phyloP scores from a whole-genome alignment of 2,797 vertebrate species.

The Rhabdomys pumilio region DNA sequence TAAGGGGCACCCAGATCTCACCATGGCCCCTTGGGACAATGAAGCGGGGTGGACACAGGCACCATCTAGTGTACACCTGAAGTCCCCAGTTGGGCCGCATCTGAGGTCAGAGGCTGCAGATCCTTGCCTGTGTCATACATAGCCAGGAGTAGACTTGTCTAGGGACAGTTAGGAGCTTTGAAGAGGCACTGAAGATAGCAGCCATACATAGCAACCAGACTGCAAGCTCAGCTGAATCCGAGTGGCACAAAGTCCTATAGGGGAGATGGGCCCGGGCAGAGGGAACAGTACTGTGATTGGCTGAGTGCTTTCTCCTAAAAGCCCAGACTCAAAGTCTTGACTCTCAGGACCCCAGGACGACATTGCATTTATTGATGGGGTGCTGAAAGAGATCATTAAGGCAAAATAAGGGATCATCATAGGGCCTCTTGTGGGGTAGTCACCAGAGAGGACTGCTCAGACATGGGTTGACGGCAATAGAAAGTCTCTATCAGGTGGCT shows the following conservation, averaged over 20 bases:
- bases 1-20: not conserved
- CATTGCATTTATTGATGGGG: not conserved
- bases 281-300: not conserved
- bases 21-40: not conserved
- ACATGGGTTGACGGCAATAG: not conserved
- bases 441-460: not conserved
- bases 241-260: not conserved
- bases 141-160: not conserved
- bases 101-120: not conserved
- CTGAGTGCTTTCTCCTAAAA: not conserved
- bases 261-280: not conserved
- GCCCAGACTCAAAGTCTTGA: too few species aligned
- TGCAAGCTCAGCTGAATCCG: not conserved
- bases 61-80: not conserved
- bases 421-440: not conserved
- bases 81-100: not conserved
- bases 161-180: not conserved
- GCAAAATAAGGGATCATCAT: not conserved
- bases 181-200: not conserved
- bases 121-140: not conserved
- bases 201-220: not conserved
- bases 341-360: not conserved
- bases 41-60: not conserved
- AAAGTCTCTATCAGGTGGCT: not conserved
- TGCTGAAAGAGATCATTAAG: not conserved